Percentiles rank a stretch among this genome's conserved stretches.
phyloP scores from a whole-genome alignment of 2,797 vertebrate genomes.

The Harpagifer antarcticus region DNA sequence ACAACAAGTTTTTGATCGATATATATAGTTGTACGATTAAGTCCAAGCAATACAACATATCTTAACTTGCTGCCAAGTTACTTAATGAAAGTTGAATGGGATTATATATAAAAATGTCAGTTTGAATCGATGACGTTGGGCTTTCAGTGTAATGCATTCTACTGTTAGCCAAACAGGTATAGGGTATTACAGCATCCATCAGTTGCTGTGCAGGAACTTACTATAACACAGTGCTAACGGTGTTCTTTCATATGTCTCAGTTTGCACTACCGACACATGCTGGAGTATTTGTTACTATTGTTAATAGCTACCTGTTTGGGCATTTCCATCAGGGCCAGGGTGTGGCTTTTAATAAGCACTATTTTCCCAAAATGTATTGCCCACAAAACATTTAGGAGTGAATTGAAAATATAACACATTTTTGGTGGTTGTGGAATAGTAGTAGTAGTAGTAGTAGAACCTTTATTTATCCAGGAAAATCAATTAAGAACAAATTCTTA shows the following conservation, averaged over 20 bases:
- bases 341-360: background rate
- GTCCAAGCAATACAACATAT: constrained; percentile 1
- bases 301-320: background rate
- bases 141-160: constrained; percentile 32
- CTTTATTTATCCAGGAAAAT: no score
- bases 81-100: constrained; percentile 3
- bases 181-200: constrained; percentile 12
- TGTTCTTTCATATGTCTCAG: background rate
- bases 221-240: constrained; percentile 3
- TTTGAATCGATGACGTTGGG: constrained; percentile 1
- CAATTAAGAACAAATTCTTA: no score
- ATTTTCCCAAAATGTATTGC: background rate
- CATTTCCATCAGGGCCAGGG: background rate
- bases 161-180: constrained; percentile 15
- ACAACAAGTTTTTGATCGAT: constrained; percentile 12
- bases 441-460: no score
- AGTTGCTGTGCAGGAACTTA: constrained; percentile 9
- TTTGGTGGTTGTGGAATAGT: background rate
- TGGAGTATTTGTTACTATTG: constrained; percentile 7
- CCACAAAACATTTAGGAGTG: background rate
- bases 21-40: constrained; percentile 11
- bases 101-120: constrained; percentile 14
- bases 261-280: background rate
- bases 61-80: constrained; percentile 12
- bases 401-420: background rate